Percentiles rank a stretch among this genome's conserved stretches.
These are phyloP conservation scores for Ochotona princeps DNA, from an alignment of 2,113 vertebrate species.

Conservation along the genomic window DNA sequence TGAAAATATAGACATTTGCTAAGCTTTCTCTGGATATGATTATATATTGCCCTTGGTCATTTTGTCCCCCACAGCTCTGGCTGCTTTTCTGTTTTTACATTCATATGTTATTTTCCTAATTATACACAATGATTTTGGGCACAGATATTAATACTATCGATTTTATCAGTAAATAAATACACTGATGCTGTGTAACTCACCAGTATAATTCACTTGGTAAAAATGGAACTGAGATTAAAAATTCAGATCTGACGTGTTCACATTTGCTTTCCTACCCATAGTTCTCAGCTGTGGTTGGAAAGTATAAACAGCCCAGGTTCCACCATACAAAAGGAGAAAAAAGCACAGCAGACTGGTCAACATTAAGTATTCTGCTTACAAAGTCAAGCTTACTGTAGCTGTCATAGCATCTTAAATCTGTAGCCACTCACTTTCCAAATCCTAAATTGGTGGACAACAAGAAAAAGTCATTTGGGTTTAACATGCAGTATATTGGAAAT, in stretches of 20 bases:
- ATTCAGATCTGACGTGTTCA: too few species aligned
- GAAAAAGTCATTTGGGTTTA: slow-evolving; percentile 12
- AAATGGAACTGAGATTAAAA: not conserved
- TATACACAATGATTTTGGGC: not conserved
- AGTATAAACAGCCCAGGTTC: not conserved
- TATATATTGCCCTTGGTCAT: not conserved
- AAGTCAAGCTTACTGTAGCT: not conserved
- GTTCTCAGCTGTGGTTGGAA: not conserved
- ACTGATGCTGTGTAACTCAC: not conserved
- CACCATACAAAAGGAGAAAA: not conserved
- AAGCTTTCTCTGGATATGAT: not conserved
- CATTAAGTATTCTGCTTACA: not conserved
- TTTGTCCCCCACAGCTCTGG: not conserved
- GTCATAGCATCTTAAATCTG: not conserved
- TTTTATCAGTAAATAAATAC: slow-evolving; percentile 34
- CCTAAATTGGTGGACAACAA: slow-evolving; percentile 6
- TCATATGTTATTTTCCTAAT: slow-evolving; percentile 18
- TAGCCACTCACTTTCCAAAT: not conserved
- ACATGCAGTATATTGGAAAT: not conserved
- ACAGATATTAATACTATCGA: not conserved
- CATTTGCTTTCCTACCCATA: too few species aligned
- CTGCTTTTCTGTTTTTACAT: slow-evolving; percentile 34
- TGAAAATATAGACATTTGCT: not conserved
- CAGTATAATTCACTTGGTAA: not conserved
- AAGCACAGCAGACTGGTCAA: not conserved